phyloP scores from a whole-genome alignment of 2,113 vertebrate species.

The Thalassoma bifasciatum region DNA sequence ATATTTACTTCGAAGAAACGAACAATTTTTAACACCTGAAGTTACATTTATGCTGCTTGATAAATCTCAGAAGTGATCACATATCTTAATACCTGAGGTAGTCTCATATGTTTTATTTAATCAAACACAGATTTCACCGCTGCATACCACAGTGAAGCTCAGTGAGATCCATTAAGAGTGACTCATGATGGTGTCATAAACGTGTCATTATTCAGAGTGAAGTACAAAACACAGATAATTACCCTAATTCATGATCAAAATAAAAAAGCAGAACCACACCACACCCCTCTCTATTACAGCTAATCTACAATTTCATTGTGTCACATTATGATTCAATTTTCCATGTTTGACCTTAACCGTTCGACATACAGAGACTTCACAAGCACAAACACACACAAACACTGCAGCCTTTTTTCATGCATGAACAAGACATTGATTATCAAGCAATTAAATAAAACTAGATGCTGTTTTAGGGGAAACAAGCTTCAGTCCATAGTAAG shows the following conservation, averaged over 20 bases:
- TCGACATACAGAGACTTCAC: neutral
- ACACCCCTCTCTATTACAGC: neutral
- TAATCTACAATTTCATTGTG: neutral
- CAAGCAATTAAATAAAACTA: neutral
- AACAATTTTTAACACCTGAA: neutral
- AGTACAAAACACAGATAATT: neutral
- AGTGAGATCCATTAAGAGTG: neutral
- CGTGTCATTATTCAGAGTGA: slow-evolving; percentile 4
- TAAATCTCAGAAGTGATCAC: neutral
- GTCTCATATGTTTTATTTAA: slow-evolving; percentile 7
- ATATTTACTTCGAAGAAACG: slow-evolving; percentile 46
- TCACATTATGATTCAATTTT: neutral
- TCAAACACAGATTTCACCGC: slow-evolving; percentile 3
- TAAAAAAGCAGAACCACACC: neutral
- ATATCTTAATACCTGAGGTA: slow-evolving; percentile 8
- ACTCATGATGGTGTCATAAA: slow-evolving; percentile 17
- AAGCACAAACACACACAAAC: neutral
- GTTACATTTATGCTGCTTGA: neutral
- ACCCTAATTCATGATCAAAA: slow-evolving; percentile 19
- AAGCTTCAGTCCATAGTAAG: neutral
- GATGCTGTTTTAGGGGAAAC: neutral
- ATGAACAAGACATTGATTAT: slow-evolving; percentile 18
- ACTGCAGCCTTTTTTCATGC: neutral
- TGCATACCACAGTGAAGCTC: slow-evolving; percentile 1
- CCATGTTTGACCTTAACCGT: slow-evolving; percentile 15